Base-by-base conservation (phyloP, 2,797 vertebrate species). In the Myotis planiceps region DNA sequence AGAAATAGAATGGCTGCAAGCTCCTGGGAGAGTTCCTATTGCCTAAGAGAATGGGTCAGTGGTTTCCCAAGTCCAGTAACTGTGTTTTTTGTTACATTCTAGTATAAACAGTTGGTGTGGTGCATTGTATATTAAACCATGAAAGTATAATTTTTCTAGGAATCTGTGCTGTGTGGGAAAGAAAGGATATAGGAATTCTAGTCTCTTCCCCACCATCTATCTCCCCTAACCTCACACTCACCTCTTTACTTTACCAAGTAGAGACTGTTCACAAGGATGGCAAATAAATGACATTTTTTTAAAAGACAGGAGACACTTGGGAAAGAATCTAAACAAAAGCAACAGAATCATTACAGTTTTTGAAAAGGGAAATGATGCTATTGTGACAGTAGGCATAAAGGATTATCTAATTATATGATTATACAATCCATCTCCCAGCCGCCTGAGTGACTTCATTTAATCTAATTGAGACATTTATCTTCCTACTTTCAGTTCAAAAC, bases 271-370 rank as follows among this genome's bases (percentile, higher is more conserved):
- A 78, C 21, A 72, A 71, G 6, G 32, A 78, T 19, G 9, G 76
- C 53, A 82, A 76, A 76, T 65, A 79, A 92, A 12, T 29, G 45
- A 63, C 42, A 53, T 65, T 63, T 72, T 63, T 27, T 55, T 69
- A 32, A 27, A 60, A 78, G 23, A 65, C 12, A 72, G 9, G 34
- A 90, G 69, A 18, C 18, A 49, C 18, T 82, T 90, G 53, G 71
- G 37, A 78, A 66, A 87, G 34, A 90, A 82, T 55, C 27, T 55
- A 71, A 71, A 65, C 60, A 92, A 90, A 92, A 78, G 27, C 63
- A 74, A 82, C n/a, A 39, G 71, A 29, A 49, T 27, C 9, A 88
- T 75, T 51, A 37, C 78, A 27, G 10, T 49, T 72, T 83, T 83
- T 88, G 39, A 96, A 39, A 92, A 69, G 19, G 53, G 10, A 94